phyloP scores from a whole-genome alignment of 2,113 vertebrate genomes.

The Nerophis lumbriciformis region DNA sequence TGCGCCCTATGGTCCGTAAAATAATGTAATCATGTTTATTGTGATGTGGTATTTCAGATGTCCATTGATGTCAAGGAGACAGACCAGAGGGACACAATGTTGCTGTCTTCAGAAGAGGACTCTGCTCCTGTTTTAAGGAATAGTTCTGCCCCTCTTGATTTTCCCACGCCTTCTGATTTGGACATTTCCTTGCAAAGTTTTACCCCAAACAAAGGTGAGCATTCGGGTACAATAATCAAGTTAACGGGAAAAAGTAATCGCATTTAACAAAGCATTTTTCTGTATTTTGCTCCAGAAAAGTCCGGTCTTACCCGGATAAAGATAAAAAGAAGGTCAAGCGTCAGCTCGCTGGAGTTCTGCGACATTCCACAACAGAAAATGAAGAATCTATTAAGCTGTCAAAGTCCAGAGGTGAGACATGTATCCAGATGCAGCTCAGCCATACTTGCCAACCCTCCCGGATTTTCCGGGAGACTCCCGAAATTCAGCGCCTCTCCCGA shows the following conservation, averaged over 20 bases:
- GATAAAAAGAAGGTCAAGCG: conserved; percentile 57
- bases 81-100: conserved; percentile 1
- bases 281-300: conserved; percentile 50
- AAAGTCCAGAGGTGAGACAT: conserved; percentile 50
- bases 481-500: no score
- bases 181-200: conserved; percentile 70
- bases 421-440: no score
- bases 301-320: conserved; percentile 66
- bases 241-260: no score
- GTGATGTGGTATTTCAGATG: conserved; percentile 23
- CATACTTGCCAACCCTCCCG: no score
- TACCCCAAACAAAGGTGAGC: conserved; percentile 62
- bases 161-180: conserved; percentile 62
- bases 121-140: not conserved
- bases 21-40: no score
- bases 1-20: no score
- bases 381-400: conserved; percentile 41
- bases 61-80: conserved; percentile 9
- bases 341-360: conserved; percentile 70
- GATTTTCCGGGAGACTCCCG: no score
- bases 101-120: conserved; percentile 8
- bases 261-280: no score
- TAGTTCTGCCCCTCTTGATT: conserved; percentile 36
- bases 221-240: not conserved
- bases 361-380: conserved; percentile 63